Evolutionary conservation across 64 coral and sea anemone species (phyloP).

Genomic region (Porites australiensis): DNA sequence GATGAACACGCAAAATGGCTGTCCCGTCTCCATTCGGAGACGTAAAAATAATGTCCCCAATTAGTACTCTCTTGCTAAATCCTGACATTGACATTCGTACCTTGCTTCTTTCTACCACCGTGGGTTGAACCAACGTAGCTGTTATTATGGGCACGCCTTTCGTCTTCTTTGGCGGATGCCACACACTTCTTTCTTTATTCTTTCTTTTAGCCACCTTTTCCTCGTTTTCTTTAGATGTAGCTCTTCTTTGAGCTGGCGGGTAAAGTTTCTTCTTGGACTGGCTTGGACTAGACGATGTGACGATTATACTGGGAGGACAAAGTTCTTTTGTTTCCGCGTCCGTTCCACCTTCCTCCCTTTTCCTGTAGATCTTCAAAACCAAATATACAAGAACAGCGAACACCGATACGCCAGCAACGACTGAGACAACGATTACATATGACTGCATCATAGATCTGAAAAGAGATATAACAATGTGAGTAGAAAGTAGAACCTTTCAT

Average conservation of each 20-base stretch:
- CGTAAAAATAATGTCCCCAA: too few species aligned
- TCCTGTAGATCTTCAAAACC: slow-evolving; percentile 36
- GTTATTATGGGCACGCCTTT: slow-evolving; percentile 74
- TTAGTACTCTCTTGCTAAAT: too few species aligned
- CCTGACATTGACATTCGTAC: not conserved
- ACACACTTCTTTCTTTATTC: slow-evolving; percentile 85
- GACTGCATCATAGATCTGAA: slow-evolving; percentile 41
- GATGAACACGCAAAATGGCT: too few species aligned
- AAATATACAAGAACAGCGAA: slow-evolving; percentile 22
- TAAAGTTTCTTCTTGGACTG: slow-evolving; percentile 16
- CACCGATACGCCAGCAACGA: slow-evolving; percentile 1
- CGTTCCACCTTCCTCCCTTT: not conserved
- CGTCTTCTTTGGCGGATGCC: slow-evolving; percentile 84
- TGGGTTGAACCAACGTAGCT: slow-evolving; percentile 85
- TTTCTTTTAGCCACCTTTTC: slow-evolving; percentile 65
- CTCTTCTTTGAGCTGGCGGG: slow-evolving; percentile 19
- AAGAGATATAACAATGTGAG: not conserved
- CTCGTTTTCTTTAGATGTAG: slow-evolving; percentile 50
- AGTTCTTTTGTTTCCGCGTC: not conserved
- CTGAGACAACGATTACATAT: slow-evolving; percentile 42
- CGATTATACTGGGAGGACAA: slow-evolving; percentile 9
- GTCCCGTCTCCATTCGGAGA: too few species aligned
- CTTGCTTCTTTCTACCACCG: slow-evolving; percentile 63
- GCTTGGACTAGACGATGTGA: slow-evolving; percentile 44
- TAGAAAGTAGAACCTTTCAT: not conserved